Evolutionary conservation across 2,888 invertebrate genomes (phyloP).

Genomic region (Azorinus chamasolen): DNA sequence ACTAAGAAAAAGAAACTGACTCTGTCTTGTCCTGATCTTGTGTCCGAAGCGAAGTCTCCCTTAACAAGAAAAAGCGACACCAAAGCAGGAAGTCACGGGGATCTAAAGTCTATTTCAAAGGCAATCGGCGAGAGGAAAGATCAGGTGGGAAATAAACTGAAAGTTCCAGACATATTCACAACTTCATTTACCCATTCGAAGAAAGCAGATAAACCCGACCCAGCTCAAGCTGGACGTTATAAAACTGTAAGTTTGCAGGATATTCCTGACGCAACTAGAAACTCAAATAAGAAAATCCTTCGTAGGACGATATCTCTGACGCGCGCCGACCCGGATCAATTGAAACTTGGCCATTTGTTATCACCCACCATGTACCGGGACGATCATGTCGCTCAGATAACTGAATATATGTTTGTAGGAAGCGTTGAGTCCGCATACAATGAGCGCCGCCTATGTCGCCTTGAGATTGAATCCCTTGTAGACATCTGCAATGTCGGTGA

Average conservation of each 20-base stretch:
- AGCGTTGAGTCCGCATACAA: slow-evolving; percentile 86
- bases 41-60: slow-evolving; percentile 11
- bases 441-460: slow-evolving; percentile 86
- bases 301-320: slow-evolving; percentile 46
- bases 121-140: slow-evolving; percentile 3
- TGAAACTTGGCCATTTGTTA: slow-evolving; percentile 34
- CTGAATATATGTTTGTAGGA: slow-evolving; percentile 85
- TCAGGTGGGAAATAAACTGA: slow-evolving; percentile 37
- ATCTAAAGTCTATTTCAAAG: slow-evolving; percentile 22
- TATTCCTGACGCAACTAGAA: slow-evolving; percentile 17
- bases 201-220: background rate
- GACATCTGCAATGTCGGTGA: slow-evolving; percentile 84
- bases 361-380: slow-evolving; percentile 65
- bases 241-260: slow-evolving; percentile 46
- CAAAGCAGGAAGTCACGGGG: slow-evolving; percentile 35
- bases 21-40: slow-evolving; percentile 57
- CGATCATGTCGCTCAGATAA: slow-evolving; percentile 70
- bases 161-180: slow-evolving; percentile 68
- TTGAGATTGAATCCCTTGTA: slow-evolving; percentile 86
- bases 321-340: slow-evolving; percentile 21
- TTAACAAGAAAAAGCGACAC: slow-evolving; percentile 2
- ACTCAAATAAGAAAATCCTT: slow-evolving; percentile 16
- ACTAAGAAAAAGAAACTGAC: slow-evolving; percentile 34
- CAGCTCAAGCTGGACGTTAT: background rate
- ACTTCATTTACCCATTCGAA: slow-evolving; percentile 71